Evolutionary conservation across 2,113 vertebrate species (phyloP).

Genomic region (Thunnus thynnus): DNA sequence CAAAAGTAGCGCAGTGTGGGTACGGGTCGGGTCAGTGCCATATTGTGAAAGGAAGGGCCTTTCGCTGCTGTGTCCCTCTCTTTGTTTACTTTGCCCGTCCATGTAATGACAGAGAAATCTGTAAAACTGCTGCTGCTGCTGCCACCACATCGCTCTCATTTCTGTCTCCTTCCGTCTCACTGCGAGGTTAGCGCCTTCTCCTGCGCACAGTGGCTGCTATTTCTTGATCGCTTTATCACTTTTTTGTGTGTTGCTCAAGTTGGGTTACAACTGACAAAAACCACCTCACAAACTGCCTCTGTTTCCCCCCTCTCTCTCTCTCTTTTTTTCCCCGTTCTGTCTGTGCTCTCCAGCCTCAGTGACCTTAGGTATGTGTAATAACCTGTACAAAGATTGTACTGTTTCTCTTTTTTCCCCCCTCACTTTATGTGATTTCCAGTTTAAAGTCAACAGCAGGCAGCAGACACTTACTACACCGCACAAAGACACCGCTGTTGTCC

Average conservation of each 20-base stretch:
- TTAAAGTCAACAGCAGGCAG: slow-evolving; percentile 14
- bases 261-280: neutral
- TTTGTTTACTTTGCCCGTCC: slow-evolving; percentile 63
- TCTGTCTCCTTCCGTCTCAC: slow-evolving; percentile 29
- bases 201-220: slow-evolving; percentile 26
- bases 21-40: slow-evolving; percentile 34
- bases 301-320: neutral
- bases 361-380: slow-evolving; percentile 31
- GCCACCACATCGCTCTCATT: slow-evolving; percentile 44
- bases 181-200: slow-evolving; percentile 33
- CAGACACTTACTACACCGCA: neutral
- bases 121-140: slow-evolving; percentile 42
- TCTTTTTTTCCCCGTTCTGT: neutral
- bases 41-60: slow-evolving; percentile 44
- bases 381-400: slow-evolving; percentile 49
- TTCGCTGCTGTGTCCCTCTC: slow-evolving; percentile 41
- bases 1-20: slow-evolving; percentile 61
- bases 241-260: slow-evolving; percentile 17
- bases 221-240: slow-evolving; percentile 1
- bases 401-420: slow-evolving; percentile 7
- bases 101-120: slow-evolving; percentile 73
- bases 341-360: slow-evolving; percentile 18
- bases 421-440: slow-evolving; percentile 57
- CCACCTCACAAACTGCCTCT: neutral
- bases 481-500: slow-evolving; percentile 48